phyloP scores from a whole-genome alignment of 2,888 invertebrate species.

The Drosophila subsilvestris region DNA sequence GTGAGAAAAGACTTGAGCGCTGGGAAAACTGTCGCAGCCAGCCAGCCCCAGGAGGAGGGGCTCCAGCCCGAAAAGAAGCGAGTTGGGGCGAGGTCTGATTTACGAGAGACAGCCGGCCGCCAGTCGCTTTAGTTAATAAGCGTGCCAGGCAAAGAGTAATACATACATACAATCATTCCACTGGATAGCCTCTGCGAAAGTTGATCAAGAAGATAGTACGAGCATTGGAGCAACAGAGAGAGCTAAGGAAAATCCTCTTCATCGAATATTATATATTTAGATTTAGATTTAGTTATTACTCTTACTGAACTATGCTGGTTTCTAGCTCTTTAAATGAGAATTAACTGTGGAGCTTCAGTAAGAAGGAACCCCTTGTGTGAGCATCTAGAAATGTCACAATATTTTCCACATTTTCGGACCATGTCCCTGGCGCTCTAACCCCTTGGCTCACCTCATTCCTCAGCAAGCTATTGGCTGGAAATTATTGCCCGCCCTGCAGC shows the following conservation, averaged over 20 bases:
- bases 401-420: slow-evolving; percentile 40
- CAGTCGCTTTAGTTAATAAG: slow-evolving; percentile 72
- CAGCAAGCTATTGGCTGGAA: slow-evolving; percentile 60
- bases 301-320: no score
- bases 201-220: neutral
- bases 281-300: neutral
- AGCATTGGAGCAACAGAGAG: neutral
- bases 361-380: neutral
- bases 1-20: slow-evolving; percentile 48
- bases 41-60: slow-evolving; percentile 4
- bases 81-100: slow-evolving; percentile 33
- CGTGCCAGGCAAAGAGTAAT: slow-evolving; percentile 58
- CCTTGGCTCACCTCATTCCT: slow-evolving; percentile 33
- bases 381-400: slow-evolving; percentile 36
- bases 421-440: neutral
- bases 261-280: neutral
- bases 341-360: slow-evolving; percentile 2
- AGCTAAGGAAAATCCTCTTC: no score
- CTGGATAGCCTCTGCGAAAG: slow-evolving; percentile 25
- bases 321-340: neutral
- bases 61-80: neutral
- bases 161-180: slow-evolving; percentile 49
- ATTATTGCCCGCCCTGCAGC: slow-evolving; percentile 72
- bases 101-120: slow-evolving; percentile 57
- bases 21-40: slow-evolving; percentile 15